These are phyloP conservation scores for Platyscapa corneri DNA, from an alignment of 1,140 invertebrate species.

Conservation along the genomic window DNA sequence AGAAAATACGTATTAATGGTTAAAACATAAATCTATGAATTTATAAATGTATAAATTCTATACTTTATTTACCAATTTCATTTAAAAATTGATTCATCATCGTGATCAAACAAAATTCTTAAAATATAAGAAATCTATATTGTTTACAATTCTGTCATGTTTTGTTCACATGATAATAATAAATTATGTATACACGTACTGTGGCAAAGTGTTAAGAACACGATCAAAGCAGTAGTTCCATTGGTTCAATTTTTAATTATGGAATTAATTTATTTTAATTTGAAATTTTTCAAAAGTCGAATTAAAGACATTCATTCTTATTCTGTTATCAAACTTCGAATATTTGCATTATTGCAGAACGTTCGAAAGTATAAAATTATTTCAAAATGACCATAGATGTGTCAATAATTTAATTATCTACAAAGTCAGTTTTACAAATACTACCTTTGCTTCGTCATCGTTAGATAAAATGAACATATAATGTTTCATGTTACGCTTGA, in stretches of 20 bases:
- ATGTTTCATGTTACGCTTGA: background rate
- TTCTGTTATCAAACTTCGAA: background rate
- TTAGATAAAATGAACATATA: background rate
- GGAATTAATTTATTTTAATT: background rate
- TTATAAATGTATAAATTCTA: background rate
- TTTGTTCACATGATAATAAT: background rate
- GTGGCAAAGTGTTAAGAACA: background rate
- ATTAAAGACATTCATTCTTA: background rate
- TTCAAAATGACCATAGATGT: background rate
- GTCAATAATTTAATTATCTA: conserved; percentile 10
- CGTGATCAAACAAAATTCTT: background rate
- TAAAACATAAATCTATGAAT: background rate
- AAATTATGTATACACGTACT: background rate
- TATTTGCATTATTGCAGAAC: background rate
- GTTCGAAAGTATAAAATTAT: background rate
- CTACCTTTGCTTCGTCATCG: background rate
- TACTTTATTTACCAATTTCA: background rate
- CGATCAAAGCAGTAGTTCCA: too few relatives aligned
- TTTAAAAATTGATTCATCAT: background rate
- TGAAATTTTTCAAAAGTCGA: background rate
- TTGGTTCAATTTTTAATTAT: background rate
- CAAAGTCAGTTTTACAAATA: too few relatives aligned
- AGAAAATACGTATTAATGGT: too few relatives aligned
- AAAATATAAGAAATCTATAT: background rate
- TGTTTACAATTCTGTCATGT: background rate